A percentile compares a stretch with the other conserved stretches of the same genome.
Evolutionary conservation across 2,888 invertebrate genomes (phyloP).

Genomic region (Plutella xylostella): DNA sequence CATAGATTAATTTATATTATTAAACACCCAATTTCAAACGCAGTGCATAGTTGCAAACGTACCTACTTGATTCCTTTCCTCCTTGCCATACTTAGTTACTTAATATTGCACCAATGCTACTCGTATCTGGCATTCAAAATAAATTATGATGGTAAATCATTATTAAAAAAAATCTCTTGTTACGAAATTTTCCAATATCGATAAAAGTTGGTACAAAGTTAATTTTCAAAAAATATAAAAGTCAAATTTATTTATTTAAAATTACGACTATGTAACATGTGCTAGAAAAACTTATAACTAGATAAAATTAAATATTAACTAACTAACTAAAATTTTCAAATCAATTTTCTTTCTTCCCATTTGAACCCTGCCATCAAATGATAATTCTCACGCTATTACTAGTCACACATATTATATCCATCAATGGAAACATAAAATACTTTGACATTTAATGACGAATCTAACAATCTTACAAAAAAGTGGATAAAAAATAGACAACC

Average conservation of each 20-base stretch:
- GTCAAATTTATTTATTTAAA: no score
- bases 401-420: conserved; percentile 30
- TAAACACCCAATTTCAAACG: no score
- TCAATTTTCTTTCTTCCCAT: neutral
- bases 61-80: neutral
- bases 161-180: neutral
- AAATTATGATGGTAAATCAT: no score
- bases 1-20: neutral
- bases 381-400: conserved; percentile 43
- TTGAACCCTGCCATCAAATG: conserved; percentile 17
- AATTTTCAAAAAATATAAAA: neutral
- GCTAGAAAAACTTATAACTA: no score
- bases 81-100: neutral
- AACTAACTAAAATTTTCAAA: no score
- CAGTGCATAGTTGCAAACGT: neutral
- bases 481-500: conserved; percentile 23
- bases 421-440: conserved; percentile 57
- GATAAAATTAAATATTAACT: no score
- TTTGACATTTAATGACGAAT: conserved; percentile 58
- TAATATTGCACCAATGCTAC: neutral
- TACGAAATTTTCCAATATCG: neutral
- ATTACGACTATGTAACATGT: no score
- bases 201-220: neutral
- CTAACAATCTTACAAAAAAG: conserved; percentile 27
- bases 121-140: no score